Evolutionary conservation across 1,140 invertebrate species (phyloP), one percentile per base, ranked within the genome.

Genomic region (Coptotermes formosanus): DNA sequence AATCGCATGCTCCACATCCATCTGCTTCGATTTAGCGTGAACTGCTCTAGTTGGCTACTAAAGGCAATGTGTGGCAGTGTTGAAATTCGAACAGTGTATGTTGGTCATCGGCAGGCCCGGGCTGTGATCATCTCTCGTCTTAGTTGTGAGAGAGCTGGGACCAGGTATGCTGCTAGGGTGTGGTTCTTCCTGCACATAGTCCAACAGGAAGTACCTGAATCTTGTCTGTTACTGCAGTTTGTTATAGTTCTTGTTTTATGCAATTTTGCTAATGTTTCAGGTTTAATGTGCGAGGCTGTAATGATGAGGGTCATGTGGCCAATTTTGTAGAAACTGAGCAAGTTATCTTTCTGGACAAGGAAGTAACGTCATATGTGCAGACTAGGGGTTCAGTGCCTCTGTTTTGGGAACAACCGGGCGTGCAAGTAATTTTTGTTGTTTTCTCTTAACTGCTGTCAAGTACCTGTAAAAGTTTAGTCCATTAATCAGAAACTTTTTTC

Each of bases 241-340:
- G 25, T 25, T 75, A 30, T 30, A 75, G 1, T n/a, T 11, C 64
- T 30, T 30, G 25, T n/a, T 30, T 75, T 55, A n/a, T 75, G 25
- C n/a, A 6, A 30, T 75, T 8, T 75, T 11, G 11, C 44, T n/a
- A 43, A 44, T 38, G 52, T 82, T 87, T 90, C 87, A 94, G 97
- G 88, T 99, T 99, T 90, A 99, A 99, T 92, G 98, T 99, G 0
- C 93, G 99, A 88, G 99, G 99, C n/a, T 97, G 96, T 64, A 99
- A 99, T 92, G 99, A 99, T 92, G 97, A 99, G 91, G 99, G 99
- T 0, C 96, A 99, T 93, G 99, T 99, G 59, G 99, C 99, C 4
- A 99, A 99, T 93, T 99, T 99, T 94, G 98, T 99, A 19, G 99
- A 99, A 94, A 99, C 98, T 1, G 99, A 99, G 92, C 99, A 99